Percentiles rank a stretch among this genome's conserved stretches.
Evolutionary conservation across 1,140 invertebrate genomes (phyloP).

Genomic region (Lepidurus couesii): DNA sequence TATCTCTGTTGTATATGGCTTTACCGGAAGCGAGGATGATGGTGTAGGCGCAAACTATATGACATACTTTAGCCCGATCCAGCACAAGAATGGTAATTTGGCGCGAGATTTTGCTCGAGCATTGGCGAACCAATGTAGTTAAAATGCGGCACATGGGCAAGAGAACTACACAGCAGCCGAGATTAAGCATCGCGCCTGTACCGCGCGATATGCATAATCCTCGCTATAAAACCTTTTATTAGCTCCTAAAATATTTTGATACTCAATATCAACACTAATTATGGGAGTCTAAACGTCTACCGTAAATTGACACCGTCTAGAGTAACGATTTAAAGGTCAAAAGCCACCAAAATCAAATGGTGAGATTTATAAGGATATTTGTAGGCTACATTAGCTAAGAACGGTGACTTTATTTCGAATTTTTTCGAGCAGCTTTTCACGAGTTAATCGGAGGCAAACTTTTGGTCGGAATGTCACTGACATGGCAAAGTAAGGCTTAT

Average conservation of each 20-base stretch:
- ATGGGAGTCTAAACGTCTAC: background rate
- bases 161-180: constrained; percentile 38
- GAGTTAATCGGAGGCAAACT: no score
- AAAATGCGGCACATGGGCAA: constrained; percentile 37
- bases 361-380: no score
- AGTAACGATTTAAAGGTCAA: background rate
- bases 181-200: constrained; percentile 37
- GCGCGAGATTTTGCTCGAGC: constrained; percentile 8
- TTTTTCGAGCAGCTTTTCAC: no score
- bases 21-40: constrained; percentile 31
- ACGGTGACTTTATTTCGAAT: no score
- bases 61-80: constrained; percentile 28
- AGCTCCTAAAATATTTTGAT: background rate
- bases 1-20: background rate
- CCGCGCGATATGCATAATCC: constrained; percentile 38
- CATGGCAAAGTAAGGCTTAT: no score
- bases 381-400: no score
- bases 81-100: background rate
- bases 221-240: constrained; percentile 27
- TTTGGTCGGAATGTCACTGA: no score
- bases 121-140: constrained; percentile 27
- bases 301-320: background rate
- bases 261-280: background rate
- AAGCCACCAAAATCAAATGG: background rate
- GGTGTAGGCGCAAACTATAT: constrained; percentile 31